Base-by-base conservation (phyloP, 1,140 invertebrate species). In the Archivesica marissinica region DNA sequence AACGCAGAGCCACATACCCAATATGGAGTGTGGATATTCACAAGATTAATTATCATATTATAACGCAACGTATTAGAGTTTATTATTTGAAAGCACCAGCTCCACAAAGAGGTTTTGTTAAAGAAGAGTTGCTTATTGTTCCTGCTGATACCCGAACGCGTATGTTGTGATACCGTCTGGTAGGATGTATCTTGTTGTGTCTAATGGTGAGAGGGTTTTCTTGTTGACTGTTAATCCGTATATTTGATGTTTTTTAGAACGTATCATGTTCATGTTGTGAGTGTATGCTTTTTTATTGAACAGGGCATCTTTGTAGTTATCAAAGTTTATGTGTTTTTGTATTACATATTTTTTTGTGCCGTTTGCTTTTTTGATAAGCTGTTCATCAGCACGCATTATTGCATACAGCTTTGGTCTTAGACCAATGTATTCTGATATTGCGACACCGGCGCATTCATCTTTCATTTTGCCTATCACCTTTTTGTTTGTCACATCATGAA, bases 191-290 rank as follows among this genome's bases (percentile, higher is more conserved):
- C 54, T 47, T 86, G 64, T 61, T 81, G 50, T 64, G 20, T 76
- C 70, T 20, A 64, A 20, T 59, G 68, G 56, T 38, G 39, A 44
- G 2, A 66, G 35, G 33, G 44, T 59, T 47, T 25, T 77, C 33
- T 30, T 78, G 70, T 75, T 84, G 75, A 59, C n/a, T 76, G 25
- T 84, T 35, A 74, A 61, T 75, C 54, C 41, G 54, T 41, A 70
- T 33, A 35, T 52, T 28, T 85, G 2, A 30, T 87, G 87, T 13
- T 72, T 17, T 20, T 41, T 41, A 47, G 77, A 84, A 75, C 78
- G 44, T 20, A 89, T 68, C 7, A 86, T 74, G 52, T 88, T 86
- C 86, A 89, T 89, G 15, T 54, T 74, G 77, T 76, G 70, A 15
- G 66, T 61, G 38, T 59, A n/a, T n/a, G n/a, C n/a, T n/a, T n/a